Evolutionary conservation across 37 sponge, comb jelly and placozoan species (phyloP), one percentile per base, ranked within the genome.

Genomic region (Ianthella basta): DNA sequence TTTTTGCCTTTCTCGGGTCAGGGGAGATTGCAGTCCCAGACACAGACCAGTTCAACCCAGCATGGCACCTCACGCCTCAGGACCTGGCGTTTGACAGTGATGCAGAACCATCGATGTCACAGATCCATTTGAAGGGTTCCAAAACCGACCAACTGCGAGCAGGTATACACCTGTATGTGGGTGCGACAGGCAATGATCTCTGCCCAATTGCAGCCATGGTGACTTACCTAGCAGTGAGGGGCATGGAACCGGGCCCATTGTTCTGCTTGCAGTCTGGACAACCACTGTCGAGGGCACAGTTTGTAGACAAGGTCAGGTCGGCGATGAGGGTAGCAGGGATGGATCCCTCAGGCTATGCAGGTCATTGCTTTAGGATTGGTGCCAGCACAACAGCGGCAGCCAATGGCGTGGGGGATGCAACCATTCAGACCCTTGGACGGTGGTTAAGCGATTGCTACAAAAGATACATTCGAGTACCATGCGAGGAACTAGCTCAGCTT

Each of bases 101-200:
- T 15, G 39, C 65, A 21, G 15, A 55, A 0, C 80, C 67, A 27
- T 60, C 87, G 5, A 4, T 36, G 21, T 21, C 72, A 0, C 27
- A 23, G 13, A 60, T 81, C 0, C 0, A 0, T 10, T 59, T 87
- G 5, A 70, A 81, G 81, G 60, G 61, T 13, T 80, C 81, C 55
- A 87, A 81, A 73, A 56, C 87, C 8, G 87, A 87, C 56, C 80
- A 68, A 5, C 81, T 87, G 38, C 40, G 73, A n/a, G 13, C 37
- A 72, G 40, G 73, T 12, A 40, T 72, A 20, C 32, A 8, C 23
- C 4, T 72, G 13, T 20, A 20, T 37, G 39, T 72, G 4, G 73
- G 73, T 20, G 40, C 37, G 14, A 72, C 73, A 13, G 5, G 13
- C 73, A 37, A 72, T 13, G 40, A 33, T 13, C 39, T 72, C 39